These are phyloP conservation scores for Verasper variegatus DNA, from an alignment of 2,113 vertebrate genomes.

Conservation along the genomic window DNA sequence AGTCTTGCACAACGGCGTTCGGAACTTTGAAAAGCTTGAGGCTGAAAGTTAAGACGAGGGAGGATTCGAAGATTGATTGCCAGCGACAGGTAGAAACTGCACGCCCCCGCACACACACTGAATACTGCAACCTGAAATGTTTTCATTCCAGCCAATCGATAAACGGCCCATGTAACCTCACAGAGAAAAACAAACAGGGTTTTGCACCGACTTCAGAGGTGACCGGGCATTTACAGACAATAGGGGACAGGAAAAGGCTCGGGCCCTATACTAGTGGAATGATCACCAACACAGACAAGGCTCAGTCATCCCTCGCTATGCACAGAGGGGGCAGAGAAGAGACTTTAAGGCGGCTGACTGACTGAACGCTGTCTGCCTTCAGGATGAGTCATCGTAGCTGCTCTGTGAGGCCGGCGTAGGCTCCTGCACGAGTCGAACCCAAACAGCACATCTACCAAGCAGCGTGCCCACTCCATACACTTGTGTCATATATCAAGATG, in stretches of 20 bases:
- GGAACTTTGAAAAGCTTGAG: conserved; percentile 46
- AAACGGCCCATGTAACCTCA: conserved; percentile 24
- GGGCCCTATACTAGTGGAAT: conserved; percentile 48
- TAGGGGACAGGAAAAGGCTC: conserved; percentile 22
- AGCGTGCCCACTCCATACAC: neutral
- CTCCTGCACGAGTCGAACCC: conserved; percentile 28
- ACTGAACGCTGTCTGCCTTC: conserved; percentile 73
- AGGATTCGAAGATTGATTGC: conserved; percentile 23
- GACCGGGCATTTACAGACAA: conserved; percentile 28
- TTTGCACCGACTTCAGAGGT: conserved; percentile 16
- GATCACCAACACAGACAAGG: conserved; percentile 73
- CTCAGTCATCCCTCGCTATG: conserved; percentile 72
- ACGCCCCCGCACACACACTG: conserved; percentile 31
- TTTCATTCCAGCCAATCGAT: conserved; percentile 9
- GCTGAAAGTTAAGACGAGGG: conserved; percentile 10
- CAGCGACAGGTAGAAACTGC: conserved; percentile 26
- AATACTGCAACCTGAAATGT: conserved; percentile 13
- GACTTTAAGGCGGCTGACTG: conserved; percentile 75
- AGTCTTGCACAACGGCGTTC: conserved; percentile 51
- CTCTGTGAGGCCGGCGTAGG: conserved; percentile 47
- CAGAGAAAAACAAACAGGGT: conserved; percentile 16
- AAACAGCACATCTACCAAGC: conserved; percentile 38
- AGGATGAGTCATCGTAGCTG: conserved; percentile 72
- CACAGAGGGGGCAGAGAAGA: conserved; percentile 71
- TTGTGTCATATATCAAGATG: neutral